Base-by-base conservation (phyloP, 2,888 invertebrate genomes). In the Spodoptera littoralis region DNA sequence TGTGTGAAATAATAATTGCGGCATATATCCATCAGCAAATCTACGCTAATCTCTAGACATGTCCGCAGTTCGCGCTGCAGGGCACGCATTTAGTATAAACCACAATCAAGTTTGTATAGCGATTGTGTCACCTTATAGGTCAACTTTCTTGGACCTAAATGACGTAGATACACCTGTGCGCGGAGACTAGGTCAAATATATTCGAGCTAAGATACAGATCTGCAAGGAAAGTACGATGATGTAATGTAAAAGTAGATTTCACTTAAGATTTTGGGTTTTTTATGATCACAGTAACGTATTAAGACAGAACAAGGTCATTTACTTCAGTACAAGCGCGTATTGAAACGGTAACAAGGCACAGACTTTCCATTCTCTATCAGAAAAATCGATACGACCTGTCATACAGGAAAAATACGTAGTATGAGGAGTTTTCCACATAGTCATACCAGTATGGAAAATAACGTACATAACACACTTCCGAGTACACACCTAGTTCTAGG, bases 1-100 rank as follows among this genome's bases (percentile, higher is more conserved):
- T 70, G 72, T 68, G 71, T 55, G 69, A 81, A 80, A 81, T 82
- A 60, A 55, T 68, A 79, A 81, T 79, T 68, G 76, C 62, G 57
- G 59, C 61, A 65, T 60, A 18, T 49, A 54, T 53, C 62, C 30
- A 63, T 67, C 70, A 49, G 59, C 48, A 59, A 55, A 61, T 74
- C 41, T 62, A 60, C 60, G 57, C 52, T 63, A 52, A 58, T 54
- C 62, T n/a, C 36, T 51, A 70, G 62, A 43, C 71, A 46, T 69
- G 73, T 56, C 52, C 47, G 53, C 45, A 63, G 51, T 52, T 4
- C 4, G 5, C 5, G 27, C 77, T 58, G 63, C 55, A 51, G 68
- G 62, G 76, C 55, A 74, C 76, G 79, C 76, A 77, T 74, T 76
- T 72, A 66, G 65, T 54, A 51, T 79, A 66, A 73, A 63, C 50